Percentiles rank a stretch among this genome's conserved stretches.
These are phyloP conservation scores for Dynastes tityus DNA, from an alignment of 2,888 invertebrate species.

Conservation along the genomic window DNA sequence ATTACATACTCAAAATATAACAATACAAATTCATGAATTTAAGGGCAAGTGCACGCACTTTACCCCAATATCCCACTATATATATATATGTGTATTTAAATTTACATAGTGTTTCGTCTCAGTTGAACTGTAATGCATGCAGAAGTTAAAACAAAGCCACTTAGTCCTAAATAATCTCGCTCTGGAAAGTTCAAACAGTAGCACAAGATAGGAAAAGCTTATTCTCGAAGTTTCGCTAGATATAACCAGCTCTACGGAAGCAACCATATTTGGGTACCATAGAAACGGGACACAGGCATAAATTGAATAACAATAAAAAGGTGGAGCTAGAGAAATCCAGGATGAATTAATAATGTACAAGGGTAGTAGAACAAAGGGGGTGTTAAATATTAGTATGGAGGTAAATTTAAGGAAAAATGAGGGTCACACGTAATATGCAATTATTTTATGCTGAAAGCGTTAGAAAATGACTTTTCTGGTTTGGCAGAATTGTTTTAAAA, in stretches of 20 bases:
- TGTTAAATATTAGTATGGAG: too few relatives aligned
- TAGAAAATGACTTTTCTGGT: too few relatives aligned
- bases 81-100: slow-evolving; percentile 2
- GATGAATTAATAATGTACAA: neutral
- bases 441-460: too few relatives aligned
- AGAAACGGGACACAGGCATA: slow-evolving; percentile 14
- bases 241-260: slow-evolving; percentile 28
- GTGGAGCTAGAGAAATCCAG: neutral
- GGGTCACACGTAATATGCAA: too few relatives aligned
- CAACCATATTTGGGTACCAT: slow-evolving; percentile 26
- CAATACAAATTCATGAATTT: too few relatives aligned
- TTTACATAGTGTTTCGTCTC: slow-evolving; percentile 24
- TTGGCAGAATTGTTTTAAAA: too few relatives aligned
- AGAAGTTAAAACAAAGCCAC: slow-evolving; percentile 38
- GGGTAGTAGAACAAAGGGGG: too few relatives aligned
- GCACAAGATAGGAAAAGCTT: slow-evolving; percentile 26
- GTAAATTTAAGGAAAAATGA: too few relatives aligned
- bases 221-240: slow-evolving; percentile 23
- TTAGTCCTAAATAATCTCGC: slow-evolving; percentile 37
- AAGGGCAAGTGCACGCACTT: too few relatives aligned
- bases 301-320: slow-evolving; percentile 32
- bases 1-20: too few relatives aligned
- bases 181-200: slow-evolving; percentile 34
- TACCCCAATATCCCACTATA: too few relatives aligned
- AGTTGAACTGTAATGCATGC: slow-evolving; percentile 33